Evolutionary conservation across 2,888 invertebrate genomes (phyloP).

Genomic region (Eilema griseolum): DNA sequence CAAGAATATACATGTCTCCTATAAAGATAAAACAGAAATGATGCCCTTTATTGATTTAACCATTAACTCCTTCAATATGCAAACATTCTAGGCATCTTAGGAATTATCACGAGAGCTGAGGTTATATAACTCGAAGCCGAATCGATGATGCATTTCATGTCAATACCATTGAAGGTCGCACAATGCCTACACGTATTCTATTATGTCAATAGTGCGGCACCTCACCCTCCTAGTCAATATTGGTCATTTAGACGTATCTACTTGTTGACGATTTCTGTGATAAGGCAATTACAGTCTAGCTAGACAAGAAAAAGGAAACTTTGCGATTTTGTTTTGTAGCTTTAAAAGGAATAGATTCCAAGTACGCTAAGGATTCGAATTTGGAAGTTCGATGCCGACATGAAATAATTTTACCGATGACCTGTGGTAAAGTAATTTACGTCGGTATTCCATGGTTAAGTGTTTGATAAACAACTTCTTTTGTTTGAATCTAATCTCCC

Average conservation of each 20-base stretch:
- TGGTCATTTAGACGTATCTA: background rate
- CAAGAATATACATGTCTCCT: too few species aligned
- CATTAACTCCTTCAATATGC: background rate
- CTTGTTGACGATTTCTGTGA: background rate
- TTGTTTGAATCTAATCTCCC: too few species aligned
- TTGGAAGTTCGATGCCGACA: background rate
- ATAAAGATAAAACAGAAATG: too few species aligned
- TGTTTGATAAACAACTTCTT: too few species aligned
- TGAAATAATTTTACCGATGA: too few species aligned
- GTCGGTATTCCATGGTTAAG: too few species aligned
- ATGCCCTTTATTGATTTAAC: too few species aligned
- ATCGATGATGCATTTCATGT: constrained; percentile 11
- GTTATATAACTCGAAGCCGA: constrained; percentile 12
- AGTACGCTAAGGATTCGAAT: background rate
- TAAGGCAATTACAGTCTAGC: background rate
- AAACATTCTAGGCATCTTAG: background rate
- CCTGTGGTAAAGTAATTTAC: background rate
- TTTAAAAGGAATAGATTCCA: background rate
- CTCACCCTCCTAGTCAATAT: background rate
- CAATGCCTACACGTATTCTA: constrained; percentile 18
- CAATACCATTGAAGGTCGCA: background rate
- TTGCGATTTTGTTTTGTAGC: background rate
- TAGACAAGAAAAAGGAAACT: background rate
- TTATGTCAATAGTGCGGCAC: constrained; percentile 17
- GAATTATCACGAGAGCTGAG: background rate